These are phyloP conservation scores for Plectrocnemia conspersa DNA, from an alignment of 1,140 invertebrate genomes.

Conservation along the genomic window DNA sequence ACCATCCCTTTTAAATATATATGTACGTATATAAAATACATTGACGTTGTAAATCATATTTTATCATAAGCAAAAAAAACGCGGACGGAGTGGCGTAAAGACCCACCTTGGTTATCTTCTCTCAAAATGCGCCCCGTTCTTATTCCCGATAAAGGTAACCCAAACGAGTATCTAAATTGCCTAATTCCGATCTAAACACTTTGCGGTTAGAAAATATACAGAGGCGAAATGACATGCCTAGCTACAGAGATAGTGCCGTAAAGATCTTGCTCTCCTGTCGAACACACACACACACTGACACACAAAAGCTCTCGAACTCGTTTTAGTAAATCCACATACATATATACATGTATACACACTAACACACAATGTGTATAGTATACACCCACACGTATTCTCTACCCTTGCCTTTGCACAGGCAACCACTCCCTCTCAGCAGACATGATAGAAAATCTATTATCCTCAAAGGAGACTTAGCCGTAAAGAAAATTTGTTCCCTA, in stretches of 20 bases:
- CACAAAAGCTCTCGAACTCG: not conserved
- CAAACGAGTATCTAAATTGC: conserved; percentile 35
- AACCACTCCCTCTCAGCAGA: conserved; percentile 29
- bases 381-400: not conserved
- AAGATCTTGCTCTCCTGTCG: conserved; percentile 7
- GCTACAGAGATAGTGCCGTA: conserved; percentile 1
- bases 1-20: too few relatives aligned
- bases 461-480: conserved; percentile 36
- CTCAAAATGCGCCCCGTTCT: conserved; percentile 8
- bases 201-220: conserved; percentile 23
- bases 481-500: conserved; percentile 37
- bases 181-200: conserved; percentile 36
- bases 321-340: not conserved
- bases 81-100: too few relatives aligned
- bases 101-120: conserved; percentile 12
- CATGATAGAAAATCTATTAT: conserved; percentile 38
- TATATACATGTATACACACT: not conserved
- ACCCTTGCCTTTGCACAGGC: conserved; percentile 15
- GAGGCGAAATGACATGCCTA: conserved; percentile 7
- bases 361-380: too few relatives aligned
- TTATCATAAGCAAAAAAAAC: not conserved
- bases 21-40: too few relatives aligned
- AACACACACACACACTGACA: not conserved
- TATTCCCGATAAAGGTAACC: conserved; percentile 31
- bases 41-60: not conserved